Percentiles rank a stretch among this genome's conserved stretches.
These are phyloP conservation scores for Aurelia sp. DNA, from an alignment of 30 jellyfish, hydroid and myxozoan species.

Conservation along the genomic window DNA sequence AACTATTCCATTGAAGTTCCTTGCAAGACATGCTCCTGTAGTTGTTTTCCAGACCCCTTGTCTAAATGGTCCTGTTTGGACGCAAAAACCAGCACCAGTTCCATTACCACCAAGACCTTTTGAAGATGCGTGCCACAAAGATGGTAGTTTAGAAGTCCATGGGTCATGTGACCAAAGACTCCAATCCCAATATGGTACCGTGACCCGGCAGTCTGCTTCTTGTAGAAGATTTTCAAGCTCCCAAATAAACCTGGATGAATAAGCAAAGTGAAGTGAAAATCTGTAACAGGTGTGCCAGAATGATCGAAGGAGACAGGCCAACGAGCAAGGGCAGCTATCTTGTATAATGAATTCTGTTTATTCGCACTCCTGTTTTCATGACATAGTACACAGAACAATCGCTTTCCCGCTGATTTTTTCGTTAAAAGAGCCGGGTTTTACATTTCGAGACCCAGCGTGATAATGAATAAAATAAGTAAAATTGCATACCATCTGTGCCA, in stretches of 20 bases:
- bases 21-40: constrained; percentile 28
- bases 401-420: no score
- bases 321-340: no score
- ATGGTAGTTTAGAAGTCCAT: constrained; percentile 24
- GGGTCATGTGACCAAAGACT: constrained; percentile 45
- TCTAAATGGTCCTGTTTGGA: constrained; percentile 52
- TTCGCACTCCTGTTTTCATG: no score
- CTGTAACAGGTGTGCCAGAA: no score
- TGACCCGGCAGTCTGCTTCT: constrained; percentile 68
- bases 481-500: constrained; percentile 91
- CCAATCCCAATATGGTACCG: constrained; percentile 90
- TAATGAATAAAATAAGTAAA: not conserved
- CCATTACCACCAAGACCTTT: constrained; percentile 65
- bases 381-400: no score
- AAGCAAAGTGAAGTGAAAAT: no score
- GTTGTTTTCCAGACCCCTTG: constrained; percentile 32
- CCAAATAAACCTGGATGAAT: not conserved
- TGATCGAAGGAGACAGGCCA: no score
- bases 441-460: no score
- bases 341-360: no score
- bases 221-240: constrained; percentile 55
- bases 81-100: constrained; percentile 1
- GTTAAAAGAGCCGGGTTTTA: no score
- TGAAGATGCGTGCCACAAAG: constrained; percentile 3
- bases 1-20: constrained; percentile 23